Conservation (phyloP, 2,888 invertebrate genomes). For the Tortricodes alternella region DNA sequence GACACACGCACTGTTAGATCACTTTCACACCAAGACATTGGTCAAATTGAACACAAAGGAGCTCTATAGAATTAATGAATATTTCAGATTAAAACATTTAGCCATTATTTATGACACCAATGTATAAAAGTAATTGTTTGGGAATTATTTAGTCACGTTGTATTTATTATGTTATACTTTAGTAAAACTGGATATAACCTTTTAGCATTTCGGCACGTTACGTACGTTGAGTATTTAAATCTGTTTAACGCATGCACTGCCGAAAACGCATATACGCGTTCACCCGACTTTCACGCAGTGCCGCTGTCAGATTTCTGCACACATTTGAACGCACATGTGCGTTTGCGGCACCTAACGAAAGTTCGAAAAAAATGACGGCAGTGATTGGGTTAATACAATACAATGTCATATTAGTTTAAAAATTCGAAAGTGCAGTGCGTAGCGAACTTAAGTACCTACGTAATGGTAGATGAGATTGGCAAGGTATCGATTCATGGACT, state of each 20-base stretch:
- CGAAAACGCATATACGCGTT: no score
- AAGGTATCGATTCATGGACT: slow-evolving; percentile 64
- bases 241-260: no score
- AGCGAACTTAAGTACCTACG: slow-evolving; percentile 47
- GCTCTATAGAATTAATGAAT: slow-evolving; percentile 29
- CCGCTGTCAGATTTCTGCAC: no score
- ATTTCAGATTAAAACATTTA: slow-evolving; percentile 8
- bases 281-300: no score
- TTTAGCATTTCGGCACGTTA: no score
- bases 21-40: slow-evolving; percentile 45
- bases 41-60: slow-evolving; percentile 49
- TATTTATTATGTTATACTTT: neutral
- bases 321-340: no score
- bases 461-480: slow-evolving; percentile 50
- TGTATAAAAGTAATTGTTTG: slow-evolving; percentile 8
- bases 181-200: slow-evolving; percentile 2
- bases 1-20: slow-evolving; percentile 32
- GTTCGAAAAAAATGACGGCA: no score
- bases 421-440: slow-evolving; percentile 12
- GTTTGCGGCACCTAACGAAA: no score
- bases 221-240: no score
- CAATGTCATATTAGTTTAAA: slow-evolving; percentile 2
- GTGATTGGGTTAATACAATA: slow-evolving; percentile 13
- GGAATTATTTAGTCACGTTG: slow-evolving; percentile 7
- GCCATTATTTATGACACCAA: slow-evolving; percentile 20